Evolutionary conservation across 2,888 invertebrate genomes (phyloP), one percentile per base, ranked within the genome.

Genomic region (Podabrus alpinus): DNA sequence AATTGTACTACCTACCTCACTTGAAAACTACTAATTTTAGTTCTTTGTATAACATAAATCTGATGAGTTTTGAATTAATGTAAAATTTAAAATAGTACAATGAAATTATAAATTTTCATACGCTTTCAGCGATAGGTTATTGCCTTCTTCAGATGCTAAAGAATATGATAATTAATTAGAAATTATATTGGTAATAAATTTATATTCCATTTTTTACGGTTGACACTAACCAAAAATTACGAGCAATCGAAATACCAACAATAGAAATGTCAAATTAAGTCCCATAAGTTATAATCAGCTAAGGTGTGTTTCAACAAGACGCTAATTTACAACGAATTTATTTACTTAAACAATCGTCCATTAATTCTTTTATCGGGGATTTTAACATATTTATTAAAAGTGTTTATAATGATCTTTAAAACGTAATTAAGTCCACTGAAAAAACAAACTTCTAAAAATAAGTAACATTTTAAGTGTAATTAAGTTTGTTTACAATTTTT

Each of bases 221-320:
- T 78, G 77, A 76, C 75, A 76, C 77, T 79, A 19, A 64, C 17
- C 17, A 61, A 75, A 79, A 80, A 73, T 80, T 80, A 80, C 76
- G 80, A 79, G 76, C 78, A 78, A 79, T 77, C 77, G 80, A 80
- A 80, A 80, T 78, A 77, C 75, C 79, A 81, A 83, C 82, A 83
- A 83, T 81, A 80, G 82, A 79, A 79, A 80, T 83, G 79, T 82
- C 82, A 81, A 83, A 83, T 84, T 82, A 84, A 82, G 82, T 80
- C 80, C 81, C 83, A 83, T 84, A 83, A 81, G 81, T 84, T 83
- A 83, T 83, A 83, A 84, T 84, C 83, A 84, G 80, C 79, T 67
- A 77, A 78, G 80, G 81, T 79, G 81, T 79, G 79, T 76, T 78
- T 78, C 67, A 69, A 74, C 71, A 71, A 64, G 62, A 64, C 21